phyloP scores from a whole-genome alignment of 2,797 vertebrate species.

The Myotis vivesi region DNA sequence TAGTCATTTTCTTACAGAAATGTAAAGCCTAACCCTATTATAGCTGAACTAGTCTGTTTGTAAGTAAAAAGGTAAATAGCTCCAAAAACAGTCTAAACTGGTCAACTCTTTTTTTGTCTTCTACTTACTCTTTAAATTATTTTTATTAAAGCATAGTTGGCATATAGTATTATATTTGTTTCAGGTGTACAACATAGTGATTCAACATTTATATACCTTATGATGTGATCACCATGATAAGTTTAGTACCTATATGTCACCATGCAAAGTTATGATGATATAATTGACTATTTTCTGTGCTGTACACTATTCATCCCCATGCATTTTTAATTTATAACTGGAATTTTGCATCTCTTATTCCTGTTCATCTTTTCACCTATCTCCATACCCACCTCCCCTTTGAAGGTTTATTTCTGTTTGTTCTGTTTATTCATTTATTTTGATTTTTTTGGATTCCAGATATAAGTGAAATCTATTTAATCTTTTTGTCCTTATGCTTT shows the following conservation, averaged over 20 bases:
- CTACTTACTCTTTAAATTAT: background rate
- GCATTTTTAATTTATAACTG: background rate
- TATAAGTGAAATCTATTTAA: background rate
- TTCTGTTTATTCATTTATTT: background rate
- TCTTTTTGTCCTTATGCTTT: background rate
- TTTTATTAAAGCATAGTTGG: background rate
- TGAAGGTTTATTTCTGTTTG: background rate
- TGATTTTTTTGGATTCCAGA: background rate
- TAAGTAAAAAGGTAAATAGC: background rate
- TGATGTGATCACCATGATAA: background rate
- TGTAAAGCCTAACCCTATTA: background rate
- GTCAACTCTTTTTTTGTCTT: background rate
- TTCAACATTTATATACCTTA: background rate
- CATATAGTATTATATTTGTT: background rate
- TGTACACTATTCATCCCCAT: background rate
- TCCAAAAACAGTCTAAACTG: background rate
- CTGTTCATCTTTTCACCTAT: background rate
- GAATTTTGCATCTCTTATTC: background rate
- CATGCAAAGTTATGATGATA: background rate
- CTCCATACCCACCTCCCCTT: background rate
- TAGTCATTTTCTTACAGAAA: slow-evolving; percentile 36
- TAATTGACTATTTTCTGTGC: background rate
- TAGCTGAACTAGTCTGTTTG: background rate
- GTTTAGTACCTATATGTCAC: background rate
- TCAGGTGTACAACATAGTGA: background rate